Percentiles rank a stretch among this genome's conserved stretches.
These are phyloP conservation scores for Pachliopta kotzebuea DNA, from an alignment of 2,888 invertebrate genomes.

Conservation along the genomic window DNA sequence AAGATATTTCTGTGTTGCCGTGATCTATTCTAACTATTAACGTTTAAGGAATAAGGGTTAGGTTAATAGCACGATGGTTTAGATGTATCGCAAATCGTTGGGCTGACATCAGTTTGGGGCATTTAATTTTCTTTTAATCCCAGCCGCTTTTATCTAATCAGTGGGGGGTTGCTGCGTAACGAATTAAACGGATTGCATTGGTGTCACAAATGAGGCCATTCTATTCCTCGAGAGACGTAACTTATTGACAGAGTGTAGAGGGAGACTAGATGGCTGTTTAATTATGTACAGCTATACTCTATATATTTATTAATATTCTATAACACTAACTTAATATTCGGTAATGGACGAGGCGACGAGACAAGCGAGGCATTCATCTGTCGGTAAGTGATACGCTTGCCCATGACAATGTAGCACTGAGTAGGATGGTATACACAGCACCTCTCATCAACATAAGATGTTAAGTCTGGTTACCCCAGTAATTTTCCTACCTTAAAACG, in stretches of 20 bases:
- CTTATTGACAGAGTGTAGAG: constrained; percentile 47
- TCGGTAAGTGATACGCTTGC: too few species aligned
- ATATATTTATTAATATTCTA: constrained; percentile 33
- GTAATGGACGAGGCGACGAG: too few species aligned
- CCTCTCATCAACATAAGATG: too few species aligned
- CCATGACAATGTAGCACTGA: too few species aligned
- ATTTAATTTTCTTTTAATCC: constrained; percentile 80
- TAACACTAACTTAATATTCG: too few species aligned
- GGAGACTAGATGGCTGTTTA: constrained; percentile 44
- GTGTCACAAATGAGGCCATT: constrained; percentile 77
- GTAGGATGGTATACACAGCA: too few species aligned
- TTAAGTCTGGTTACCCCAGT: too few species aligned
- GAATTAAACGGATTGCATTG: constrained; percentile 78
- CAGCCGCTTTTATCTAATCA: constrained; percentile 72
- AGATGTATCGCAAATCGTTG: constrained; percentile 48
- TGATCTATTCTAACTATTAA: constrained; percentile 38
- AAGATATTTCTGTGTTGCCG: constrained; percentile 31
- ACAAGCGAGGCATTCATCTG: too few species aligned
- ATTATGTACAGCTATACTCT: constrained; percentile 55
- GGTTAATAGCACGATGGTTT: constrained; percentile 15
- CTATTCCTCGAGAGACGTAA: constrained; percentile 66
- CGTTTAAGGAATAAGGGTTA: constrained; percentile 33
- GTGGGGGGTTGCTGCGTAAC: constrained; percentile 71
- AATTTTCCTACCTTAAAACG: too few species aligned
- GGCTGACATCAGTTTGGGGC: constrained; percentile 67